These are phyloP conservation scores for Orycteropus afer DNA, from an alignment of 2,113 vertebrate genomes.

Conservation along the genomic window DNA sequence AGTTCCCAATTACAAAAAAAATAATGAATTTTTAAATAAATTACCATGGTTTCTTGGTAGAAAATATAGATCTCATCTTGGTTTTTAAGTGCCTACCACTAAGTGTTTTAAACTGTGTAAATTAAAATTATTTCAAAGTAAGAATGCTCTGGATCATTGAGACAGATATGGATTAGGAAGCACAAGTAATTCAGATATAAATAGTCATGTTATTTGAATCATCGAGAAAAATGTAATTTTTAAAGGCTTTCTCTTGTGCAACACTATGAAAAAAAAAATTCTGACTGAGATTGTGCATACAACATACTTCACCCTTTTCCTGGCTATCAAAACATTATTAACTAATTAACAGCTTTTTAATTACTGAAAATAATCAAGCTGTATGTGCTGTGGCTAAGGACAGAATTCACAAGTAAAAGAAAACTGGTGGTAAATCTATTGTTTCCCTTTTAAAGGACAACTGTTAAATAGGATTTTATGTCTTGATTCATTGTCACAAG, in stretches of 20 bases:
- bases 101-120: conserved; percentile 11
- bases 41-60: not conserved
- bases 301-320: conserved; percentile 5
- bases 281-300: conserved; percentile 5
- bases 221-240: conserved; percentile 11
- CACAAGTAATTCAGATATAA: not conserved
- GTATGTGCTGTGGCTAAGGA: conserved; percentile 13
- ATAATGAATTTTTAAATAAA: not conserved
- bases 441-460: not conserved
- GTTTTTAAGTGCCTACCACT: not conserved
- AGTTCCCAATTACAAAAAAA: not conserved
- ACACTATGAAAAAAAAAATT: conserved; percentile 19
- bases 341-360: conserved; percentile 55
- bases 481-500: not conserved
- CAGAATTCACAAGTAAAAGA: conserved; percentile 31
- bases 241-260: not conserved
- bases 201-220: not conserved
- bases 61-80: not conserved
- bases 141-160: not conserved
- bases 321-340: conserved; percentile 47
- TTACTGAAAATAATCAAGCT: conserved; percentile 56
- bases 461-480: conserved; percentile 30
- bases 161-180: not conserved
- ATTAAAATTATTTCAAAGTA: conserved; percentile 36
- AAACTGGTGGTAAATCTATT: not conserved